Conservation (phyloP, 1,140 invertebrate genomes). For the Pseudomyrmex pallidus region DNA sequence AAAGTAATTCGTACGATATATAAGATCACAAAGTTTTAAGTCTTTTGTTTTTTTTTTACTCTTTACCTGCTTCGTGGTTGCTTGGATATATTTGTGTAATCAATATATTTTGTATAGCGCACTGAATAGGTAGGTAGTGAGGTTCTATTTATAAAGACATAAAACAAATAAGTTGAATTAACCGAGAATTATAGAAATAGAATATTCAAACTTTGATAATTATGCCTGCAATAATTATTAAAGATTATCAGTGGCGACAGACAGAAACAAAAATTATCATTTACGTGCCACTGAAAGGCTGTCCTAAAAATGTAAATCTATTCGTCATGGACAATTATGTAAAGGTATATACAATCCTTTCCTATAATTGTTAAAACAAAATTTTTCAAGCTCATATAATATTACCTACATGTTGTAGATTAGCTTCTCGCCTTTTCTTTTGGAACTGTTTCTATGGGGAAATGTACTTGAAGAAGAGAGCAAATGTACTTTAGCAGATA, state of each 20-base stretch:
- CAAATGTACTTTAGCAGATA: constrained; percentile 86
- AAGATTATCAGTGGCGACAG: constrained; percentile 90
- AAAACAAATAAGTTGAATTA: constrained; percentile 3
- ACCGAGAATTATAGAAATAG: not conserved
- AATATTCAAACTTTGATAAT: constrained; percentile 49
- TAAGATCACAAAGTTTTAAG: constrained; percentile 5
- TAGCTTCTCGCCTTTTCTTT: constrained; percentile 88
- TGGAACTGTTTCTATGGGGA: constrained; percentile 88
- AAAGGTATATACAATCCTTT: constrained; percentile 81
- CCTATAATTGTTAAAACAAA: not conserved
- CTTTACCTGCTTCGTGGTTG: not conserved
- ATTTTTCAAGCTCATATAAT: not conserved
- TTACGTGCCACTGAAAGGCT: constrained; percentile 86
- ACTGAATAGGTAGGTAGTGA: not conserved
- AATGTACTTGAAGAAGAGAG: constrained; percentile 86
- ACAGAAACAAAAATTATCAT: constrained; percentile 86
- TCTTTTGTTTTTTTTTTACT: constrained; percentile 45
- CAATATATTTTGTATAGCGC: constrained; percentile 58
- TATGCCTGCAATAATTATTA: constrained; percentile 89
- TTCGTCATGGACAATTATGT: constrained; percentile 88
- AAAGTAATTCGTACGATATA: constrained; percentile 80
- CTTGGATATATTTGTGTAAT: constrained; percentile 68
- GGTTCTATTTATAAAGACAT: too few species aligned
- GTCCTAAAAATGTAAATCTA: constrained; percentile 87
- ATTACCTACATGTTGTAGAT: constrained; percentile 80